Conservation (phyloP, 1,140 invertebrate species). For the Drosophila suzukii region DNA sequence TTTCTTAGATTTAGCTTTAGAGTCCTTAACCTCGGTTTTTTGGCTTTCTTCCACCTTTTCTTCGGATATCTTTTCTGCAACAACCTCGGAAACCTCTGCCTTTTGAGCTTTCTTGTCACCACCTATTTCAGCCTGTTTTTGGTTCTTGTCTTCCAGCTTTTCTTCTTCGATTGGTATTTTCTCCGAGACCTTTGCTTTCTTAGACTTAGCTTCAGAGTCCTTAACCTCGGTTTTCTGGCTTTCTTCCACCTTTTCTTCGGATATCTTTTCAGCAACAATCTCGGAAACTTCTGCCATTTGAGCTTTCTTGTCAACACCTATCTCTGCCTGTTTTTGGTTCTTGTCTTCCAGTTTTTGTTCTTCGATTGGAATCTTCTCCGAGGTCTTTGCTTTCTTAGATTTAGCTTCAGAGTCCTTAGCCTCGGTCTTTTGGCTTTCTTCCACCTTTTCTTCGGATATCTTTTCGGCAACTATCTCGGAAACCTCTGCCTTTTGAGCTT, state of each 20-base stretch:
- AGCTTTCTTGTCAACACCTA: neutral
- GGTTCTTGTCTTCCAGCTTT: neutral
- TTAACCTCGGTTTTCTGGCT: neutral
- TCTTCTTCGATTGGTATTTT: conserved; percentile 15
- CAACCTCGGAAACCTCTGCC: neutral
- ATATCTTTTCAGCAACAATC: neutral
- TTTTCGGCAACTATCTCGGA: neutral
- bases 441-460: neutral
- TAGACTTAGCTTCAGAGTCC: conserved; percentile 1
- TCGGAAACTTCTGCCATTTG: neutral
- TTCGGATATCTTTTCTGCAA: conserved; percentile 4
- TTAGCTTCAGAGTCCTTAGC: neutral
- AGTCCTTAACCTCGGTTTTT: neutral
- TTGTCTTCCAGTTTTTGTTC: neutral
- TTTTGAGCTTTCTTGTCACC: neutral
- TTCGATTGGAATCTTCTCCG: neutral
- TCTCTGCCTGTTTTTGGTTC: conserved; percentile 1
- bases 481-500: neutral
- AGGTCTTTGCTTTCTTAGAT: neutral
- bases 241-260: conserved; percentile 6
- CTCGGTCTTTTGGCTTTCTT: neutral
- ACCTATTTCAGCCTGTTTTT: neutral
- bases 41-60: conserved; percentile 2
- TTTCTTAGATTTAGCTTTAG: conserved; percentile 1
- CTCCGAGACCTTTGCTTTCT: conserved; percentile 7